Evolutionary conservation across 2,113 vertebrate species (phyloP).

Genomic region (Alligator sinensis): DNA sequence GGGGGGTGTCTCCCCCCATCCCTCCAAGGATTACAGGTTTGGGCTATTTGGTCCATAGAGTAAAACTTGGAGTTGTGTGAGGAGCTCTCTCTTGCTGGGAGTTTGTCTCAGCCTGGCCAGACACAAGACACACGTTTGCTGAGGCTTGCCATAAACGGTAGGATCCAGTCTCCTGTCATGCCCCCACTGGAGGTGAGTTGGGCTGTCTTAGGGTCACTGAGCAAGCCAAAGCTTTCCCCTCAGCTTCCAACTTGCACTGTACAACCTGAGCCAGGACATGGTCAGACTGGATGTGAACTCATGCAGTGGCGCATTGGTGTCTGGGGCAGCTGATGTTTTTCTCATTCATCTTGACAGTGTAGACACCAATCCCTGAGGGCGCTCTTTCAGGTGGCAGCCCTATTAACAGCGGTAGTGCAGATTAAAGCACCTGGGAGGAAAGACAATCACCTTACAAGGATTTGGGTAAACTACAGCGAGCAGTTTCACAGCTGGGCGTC

Average conservation of each 20-base stretch:
- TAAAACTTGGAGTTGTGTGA: not conserved
- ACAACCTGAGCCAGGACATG: not conserved
- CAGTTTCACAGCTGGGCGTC: not conserved
- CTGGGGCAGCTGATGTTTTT: too few species aligned
- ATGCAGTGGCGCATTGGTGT: not conserved
- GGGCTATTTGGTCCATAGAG: not conserved
- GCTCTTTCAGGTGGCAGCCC: not conserved
- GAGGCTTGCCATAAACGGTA: not conserved
- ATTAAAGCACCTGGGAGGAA: not conserved
- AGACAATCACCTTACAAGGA: not conserved
- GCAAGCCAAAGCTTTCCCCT: not conserved
- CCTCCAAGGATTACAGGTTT: not conserved
- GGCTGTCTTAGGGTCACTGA: not conserved
- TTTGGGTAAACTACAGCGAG: not conserved
- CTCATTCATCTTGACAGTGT: not conserved
- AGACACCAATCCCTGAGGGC: not conserved
- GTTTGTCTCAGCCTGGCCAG: too few species aligned
- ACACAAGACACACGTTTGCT: not conserved
- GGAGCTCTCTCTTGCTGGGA: not conserved
- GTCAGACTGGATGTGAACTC: not conserved
- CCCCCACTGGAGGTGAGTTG: not conserved
- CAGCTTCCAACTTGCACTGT: not conserved
- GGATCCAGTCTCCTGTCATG: not conserved
- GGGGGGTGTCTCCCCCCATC: too few species aligned
- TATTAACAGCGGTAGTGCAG: not conserved